Conservation (phyloP, 2,888 invertebrate genomes). For the Caenorhabditis plicata region DNA sequence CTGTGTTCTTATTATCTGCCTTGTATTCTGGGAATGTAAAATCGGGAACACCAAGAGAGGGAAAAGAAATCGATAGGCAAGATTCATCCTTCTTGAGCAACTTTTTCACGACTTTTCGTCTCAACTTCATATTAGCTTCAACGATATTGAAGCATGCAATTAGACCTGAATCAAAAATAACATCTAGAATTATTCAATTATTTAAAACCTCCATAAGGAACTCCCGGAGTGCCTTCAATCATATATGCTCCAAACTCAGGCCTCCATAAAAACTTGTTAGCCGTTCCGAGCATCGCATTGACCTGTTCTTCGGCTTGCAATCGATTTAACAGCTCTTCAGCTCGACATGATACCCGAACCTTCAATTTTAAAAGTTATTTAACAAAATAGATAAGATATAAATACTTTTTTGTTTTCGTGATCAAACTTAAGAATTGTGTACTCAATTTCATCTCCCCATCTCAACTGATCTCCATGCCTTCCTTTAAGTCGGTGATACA, state of each 20-base stretch:
- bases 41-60: constrained; percentile 84
- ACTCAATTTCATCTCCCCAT: constrained; percentile 99
- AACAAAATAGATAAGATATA: not conserved
- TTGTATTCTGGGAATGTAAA: constrained; percentile 79
- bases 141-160: constrained; percentile 96
- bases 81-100: constrained; percentile 74
- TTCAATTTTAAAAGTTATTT: constrained; percentile 7
- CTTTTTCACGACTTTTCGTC: constrained; percentile 73
- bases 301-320: constrained; percentile 73
- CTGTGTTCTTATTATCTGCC: constrained; percentile 75
- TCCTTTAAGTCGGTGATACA: constrained; percentile 84
- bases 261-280: constrained; percentile 76
- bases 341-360: constrained; percentile 80
- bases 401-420: constrained; percentile 74
- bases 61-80: constrained; percentile 86
- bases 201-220: constrained; percentile 70
- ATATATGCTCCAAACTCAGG: constrained; percentile 99
- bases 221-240: constrained; percentile 93
- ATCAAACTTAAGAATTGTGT: constrained; percentile 91
- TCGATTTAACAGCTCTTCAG: constrained; percentile 77
- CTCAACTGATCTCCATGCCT: constrained; percentile 85
- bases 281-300: constrained; percentile 60
- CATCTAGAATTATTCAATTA: not conserved
- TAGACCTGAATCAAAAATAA: constrained; percentile 67
- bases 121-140: constrained; percentile 90